Evolutionary conservation across 2,888 invertebrate genomes (phyloP).

Genomic region (Ochropleura plecta): DNA sequence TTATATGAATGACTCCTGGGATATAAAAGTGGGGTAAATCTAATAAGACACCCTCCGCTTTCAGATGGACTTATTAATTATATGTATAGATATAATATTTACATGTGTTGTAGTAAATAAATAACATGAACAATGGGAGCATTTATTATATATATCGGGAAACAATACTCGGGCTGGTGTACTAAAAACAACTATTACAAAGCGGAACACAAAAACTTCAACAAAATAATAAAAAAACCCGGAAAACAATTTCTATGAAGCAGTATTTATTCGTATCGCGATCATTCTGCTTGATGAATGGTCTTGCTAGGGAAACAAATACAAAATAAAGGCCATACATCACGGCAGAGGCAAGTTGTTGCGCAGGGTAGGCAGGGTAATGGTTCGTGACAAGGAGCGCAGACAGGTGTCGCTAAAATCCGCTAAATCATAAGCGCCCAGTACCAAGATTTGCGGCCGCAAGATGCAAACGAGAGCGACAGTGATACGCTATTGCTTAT

Average conservation of each 20-base stretch:
- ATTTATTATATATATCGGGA: slow-evolving; percentile 1
- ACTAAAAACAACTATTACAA: slow-evolving; percentile 6
- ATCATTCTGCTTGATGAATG: slow-evolving; percentile 34
- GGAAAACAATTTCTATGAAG: slow-evolving; percentile 27
- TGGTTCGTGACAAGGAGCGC: slow-evolving; percentile 43
- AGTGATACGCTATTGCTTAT: neutral
- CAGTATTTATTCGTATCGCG: slow-evolving; percentile 16
- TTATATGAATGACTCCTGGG: neutral
- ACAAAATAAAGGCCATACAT: slow-evolving; percentile 45
- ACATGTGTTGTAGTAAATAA: no score
- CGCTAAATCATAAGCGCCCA: slow-evolving; percentile 58
- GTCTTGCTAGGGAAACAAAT: slow-evolving; percentile 30
- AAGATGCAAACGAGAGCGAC: slow-evolving; percentile 8
- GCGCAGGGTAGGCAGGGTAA: slow-evolving; percentile 37
- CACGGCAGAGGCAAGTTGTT: neutral
- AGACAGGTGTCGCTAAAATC: slow-evolving; percentile 61
- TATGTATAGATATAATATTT: slow-evolving; percentile 17
- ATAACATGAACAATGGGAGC: neutral
- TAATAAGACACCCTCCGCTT: neutral
- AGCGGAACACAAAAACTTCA: neutral
- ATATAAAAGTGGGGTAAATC: neutral
- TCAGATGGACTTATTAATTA: neutral
- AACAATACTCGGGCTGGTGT: neutral
- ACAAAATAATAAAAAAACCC: neutral
- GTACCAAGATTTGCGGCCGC: slow-evolving; percentile 23